Conservation (phyloP, 2,797 vertebrate species). For the Mormyrops boulengeri region DNA sequence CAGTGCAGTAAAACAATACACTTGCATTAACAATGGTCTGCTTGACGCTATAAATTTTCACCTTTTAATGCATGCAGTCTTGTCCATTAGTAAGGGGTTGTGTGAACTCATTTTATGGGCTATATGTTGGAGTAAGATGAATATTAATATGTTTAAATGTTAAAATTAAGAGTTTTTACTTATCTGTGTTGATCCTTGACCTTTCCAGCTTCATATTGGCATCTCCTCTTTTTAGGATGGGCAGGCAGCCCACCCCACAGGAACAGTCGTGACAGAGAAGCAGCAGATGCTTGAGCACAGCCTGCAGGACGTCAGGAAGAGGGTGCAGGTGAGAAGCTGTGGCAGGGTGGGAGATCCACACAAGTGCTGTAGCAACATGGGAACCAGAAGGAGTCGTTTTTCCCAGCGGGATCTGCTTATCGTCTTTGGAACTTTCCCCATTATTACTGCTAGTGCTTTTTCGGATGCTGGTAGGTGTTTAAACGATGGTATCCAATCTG, state of each 20-base stretch:
- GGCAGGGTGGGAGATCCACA: background rate
- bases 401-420: background rate
- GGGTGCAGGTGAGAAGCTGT: slow-evolving; percentile 77
- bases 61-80: background rate
- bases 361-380: background rate
- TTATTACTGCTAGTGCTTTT: background rate
- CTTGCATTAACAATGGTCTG: background rate
- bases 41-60: background rate
- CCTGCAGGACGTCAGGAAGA: slow-evolving; percentile 93
- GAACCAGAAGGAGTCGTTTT: background rate
- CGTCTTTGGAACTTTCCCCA: background rate
- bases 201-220: background rate
- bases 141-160: background rate
- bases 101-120: background rate
- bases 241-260: slow-evolving; percentile 83
- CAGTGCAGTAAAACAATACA: background rate
- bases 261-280: slow-evolving; percentile 92
- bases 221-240: slow-evolving; percentile 67
- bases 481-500: background rate
- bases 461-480: background rate
- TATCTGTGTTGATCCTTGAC: background rate
- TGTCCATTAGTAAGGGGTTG: background rate
- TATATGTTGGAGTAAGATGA: background rate
- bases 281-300: slow-evolving; percentile 97
- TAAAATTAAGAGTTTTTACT: background rate